Percentiles rank a stretch among this genome's conserved stretches.
Evolutionary conservation across 1,140 invertebrate species (phyloP).

Genomic region (Heliothis virescens): DNA sequence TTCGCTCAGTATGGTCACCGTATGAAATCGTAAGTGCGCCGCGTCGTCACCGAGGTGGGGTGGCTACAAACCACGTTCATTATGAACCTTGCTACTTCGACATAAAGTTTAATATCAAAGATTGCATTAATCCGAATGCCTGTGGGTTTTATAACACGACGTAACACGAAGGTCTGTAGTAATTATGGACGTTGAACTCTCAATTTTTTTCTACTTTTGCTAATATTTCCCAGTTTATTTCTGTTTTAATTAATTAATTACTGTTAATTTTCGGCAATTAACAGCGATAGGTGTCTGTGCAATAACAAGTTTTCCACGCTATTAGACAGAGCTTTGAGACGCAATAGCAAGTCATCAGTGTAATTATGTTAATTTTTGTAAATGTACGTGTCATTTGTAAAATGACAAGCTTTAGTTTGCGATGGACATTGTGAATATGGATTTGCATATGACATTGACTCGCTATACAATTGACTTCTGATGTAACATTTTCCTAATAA

Average conservation of each 20-base stretch:
- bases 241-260: not conserved
- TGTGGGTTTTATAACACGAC: slow-evolving; percentile 12
- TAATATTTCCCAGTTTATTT: slow-evolving; percentile 5
- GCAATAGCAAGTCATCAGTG: not conserved
- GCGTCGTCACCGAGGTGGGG: not conserved
- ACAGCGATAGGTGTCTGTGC: not conserved
- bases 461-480: not conserved
- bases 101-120: slow-evolving; percentile 1
- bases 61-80: not conserved
- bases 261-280: not conserved
- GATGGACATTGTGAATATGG: slow-evolving; percentile 14
- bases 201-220: slow-evolving; percentile 29
- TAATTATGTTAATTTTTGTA: not conserved
- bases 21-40: slow-evolving; percentile 49
- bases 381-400: not conserved
- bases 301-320: not conserved
- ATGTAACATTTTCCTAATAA: slow-evolving; percentile 7
- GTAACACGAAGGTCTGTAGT: slow-evolving; percentile 43
- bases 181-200: slow-evolving; percentile 41
- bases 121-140: not conserved
- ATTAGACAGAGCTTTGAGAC: not conserved
- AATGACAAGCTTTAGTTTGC: not conserved
- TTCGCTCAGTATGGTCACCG: slow-evolving; percentile 53
- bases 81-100: slow-evolving; percentile 2
- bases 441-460: slow-evolving; percentile 36